Conservation (phyloP, 2,797 vertebrate species). For the Sebastes itinus region DNA sequence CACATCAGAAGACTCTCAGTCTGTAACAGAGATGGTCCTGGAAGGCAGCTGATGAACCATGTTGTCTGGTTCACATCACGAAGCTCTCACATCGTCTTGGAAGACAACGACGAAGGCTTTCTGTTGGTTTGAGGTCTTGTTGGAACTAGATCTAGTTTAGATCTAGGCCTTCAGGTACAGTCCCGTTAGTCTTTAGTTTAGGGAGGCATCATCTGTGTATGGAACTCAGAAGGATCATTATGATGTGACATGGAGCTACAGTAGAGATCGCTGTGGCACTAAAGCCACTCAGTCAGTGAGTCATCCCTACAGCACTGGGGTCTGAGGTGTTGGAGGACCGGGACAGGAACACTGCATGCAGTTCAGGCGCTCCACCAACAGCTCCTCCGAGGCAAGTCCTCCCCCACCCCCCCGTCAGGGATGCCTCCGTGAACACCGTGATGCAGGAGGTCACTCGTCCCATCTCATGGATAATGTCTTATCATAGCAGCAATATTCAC, state of each 20-base stretch:
- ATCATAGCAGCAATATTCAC: not conserved
- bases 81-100: not conserved
- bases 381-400: no score
- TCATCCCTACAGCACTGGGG: not conserved
- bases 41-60: not conserved
- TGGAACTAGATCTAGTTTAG: not conserved
- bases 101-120: not conserved
- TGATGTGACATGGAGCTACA: not conserved
- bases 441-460: no score
- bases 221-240: not conserved
- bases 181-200: not conserved
- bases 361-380: no score
- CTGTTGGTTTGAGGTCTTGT: not conserved
- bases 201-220: no score
- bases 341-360: no score
- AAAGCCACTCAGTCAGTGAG: not conserved
- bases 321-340: no score
- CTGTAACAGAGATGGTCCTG: not conserved
- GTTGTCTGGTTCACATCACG: not conserved
- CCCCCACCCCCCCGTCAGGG: no score
- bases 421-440: no score
- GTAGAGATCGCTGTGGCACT: no score
- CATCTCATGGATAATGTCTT: not conserved
- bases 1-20: not conserved
- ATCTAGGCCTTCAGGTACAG: not conserved